Conservation (phyloP, 2,113 vertebrate species). For the Zapornia atra region DNA sequence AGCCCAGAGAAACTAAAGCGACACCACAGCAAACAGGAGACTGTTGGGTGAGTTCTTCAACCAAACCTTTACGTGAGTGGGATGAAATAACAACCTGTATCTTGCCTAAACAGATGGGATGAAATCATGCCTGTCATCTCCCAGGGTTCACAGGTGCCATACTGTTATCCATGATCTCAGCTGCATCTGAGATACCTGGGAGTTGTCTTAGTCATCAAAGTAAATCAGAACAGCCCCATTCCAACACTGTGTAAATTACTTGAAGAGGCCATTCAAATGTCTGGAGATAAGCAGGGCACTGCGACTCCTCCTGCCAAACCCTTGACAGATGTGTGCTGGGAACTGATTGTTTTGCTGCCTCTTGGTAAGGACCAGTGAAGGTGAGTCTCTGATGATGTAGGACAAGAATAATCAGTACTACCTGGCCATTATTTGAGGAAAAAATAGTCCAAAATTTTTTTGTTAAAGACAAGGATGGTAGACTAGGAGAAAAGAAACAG, state of each 20-base stretch:
- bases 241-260: neutral
- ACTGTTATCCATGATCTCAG: neutral
- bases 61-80: neutral
- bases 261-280: neutral
- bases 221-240: neutral
- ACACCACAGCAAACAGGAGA: neutral
- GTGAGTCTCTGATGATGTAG: neutral
- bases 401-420: neutral
- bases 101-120: neutral
- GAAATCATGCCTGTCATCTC: neutral
- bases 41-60: neutral
- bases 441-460: neutral
- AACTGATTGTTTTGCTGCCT: neutral
- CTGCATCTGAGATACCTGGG: neutral
- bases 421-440: neutral
- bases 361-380: neutral
- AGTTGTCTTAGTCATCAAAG: neutral
- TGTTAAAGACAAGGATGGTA: neutral
- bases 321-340: fast-evolving
- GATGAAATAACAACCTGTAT: neutral
- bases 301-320: neutral
- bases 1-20: neutral
- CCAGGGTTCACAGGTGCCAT: neutral
- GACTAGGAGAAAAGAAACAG: neutral
- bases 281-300: neutral